phyloP scores from a whole-genome alignment of 2,888 invertebrate species.

The Ophion ellenae region DNA sequence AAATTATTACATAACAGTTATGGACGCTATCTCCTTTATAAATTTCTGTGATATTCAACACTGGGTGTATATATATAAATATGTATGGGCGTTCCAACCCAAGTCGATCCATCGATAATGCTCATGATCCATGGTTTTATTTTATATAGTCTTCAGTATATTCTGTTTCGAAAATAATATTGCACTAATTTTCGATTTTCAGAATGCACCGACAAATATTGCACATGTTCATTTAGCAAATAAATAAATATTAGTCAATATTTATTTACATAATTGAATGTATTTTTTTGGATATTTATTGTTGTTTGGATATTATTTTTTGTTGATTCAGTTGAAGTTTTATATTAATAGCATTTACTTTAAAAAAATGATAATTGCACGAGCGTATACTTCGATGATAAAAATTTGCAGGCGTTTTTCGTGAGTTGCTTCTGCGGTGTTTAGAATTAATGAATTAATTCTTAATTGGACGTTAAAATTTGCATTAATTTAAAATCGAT shows the following conservation, averaged over 20 bases:
- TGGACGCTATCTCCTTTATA: constrained; percentile 58
- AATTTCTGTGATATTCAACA: constrained; percentile 54
- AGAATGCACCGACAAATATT: not conserved
- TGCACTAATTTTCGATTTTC: not conserved
- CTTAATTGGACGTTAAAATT: too few relatives aligned
- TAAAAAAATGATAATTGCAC: too few relatives aligned
- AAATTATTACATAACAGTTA: constrained; percentile 57
- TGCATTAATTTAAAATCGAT: too few relatives aligned
- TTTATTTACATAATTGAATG: not conserved
- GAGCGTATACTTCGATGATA: too few relatives aligned
- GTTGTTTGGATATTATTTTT: not conserved
- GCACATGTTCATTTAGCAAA: not conserved
- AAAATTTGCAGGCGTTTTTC: too few relatives aligned
- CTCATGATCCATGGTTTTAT: not conserved
- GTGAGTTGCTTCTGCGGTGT: too few relatives aligned
- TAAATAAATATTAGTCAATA: not conserved
- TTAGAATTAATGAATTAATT: too few relatives aligned
- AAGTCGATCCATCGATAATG: not conserved
- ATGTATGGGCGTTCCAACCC: not conserved
- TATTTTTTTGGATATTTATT: not conserved
- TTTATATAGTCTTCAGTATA: not conserved
- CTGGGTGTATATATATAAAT: constrained; percentile 21
- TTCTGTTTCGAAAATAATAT: not conserved
- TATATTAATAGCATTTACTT: too few relatives aligned
- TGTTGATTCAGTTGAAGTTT: too few relatives aligned